Percentiles rank a stretch among this genome's conserved stretches.
These are phyloP conservation scores for Knipowitschia caucasica DNA, from an alignment of 2,797 vertebrate species.

Conservation along the genomic window DNA sequence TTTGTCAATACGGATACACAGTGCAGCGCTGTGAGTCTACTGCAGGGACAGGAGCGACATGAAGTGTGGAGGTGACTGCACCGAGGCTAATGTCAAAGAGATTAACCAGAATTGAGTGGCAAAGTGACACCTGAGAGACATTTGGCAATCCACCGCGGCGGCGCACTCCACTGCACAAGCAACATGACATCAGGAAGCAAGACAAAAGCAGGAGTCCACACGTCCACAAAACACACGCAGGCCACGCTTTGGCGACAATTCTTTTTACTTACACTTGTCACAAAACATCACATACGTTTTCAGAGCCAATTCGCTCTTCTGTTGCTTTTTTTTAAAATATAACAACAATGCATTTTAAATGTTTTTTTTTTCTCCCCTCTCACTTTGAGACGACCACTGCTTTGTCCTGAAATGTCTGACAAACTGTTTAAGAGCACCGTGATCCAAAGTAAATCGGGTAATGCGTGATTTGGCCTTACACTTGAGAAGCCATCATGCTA, in stretches of 20 bases:
- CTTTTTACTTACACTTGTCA: constrained; percentile 73
- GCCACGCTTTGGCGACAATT: constrained; percentile 38
- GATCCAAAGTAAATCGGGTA: neutral
- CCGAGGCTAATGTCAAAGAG: constrained; percentile 55
- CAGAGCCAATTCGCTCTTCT: constrained; percentile 54
- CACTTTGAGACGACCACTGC: constrained; percentile 58
- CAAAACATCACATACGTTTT: constrained; percentile 71
- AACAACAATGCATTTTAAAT: constrained; percentile 58
- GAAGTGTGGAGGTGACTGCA: constrained; percentile 59
- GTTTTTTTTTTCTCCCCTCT: constrained; percentile 30
- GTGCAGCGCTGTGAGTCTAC: constrained; percentile 2
- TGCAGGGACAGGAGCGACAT: constrained; percentile 31
- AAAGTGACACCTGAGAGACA: constrained; percentile 57
- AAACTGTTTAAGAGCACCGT: constrained; percentile 11
- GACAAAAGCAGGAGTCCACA: constrained; percentile 23
- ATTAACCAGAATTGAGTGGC: constrained; percentile 54
- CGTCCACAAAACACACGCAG: constrained; percentile 24
- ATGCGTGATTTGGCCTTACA: neutral
- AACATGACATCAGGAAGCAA: constrained; percentile 17
- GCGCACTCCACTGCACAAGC: constrained; percentile 38
- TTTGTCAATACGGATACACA: too few relatives aligned
- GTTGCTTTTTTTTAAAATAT: constrained; percentile 42
- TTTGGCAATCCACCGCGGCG: constrained; percentile 33
- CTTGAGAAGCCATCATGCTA: too few relatives aligned
- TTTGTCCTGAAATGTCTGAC: constrained; percentile 37